A percentile compares a stretch with the other conserved stretches of the same genome.
phyloP scores from a whole-genome alignment of 2,113 vertebrate species.

The Prionailurus bengalensis region DNA sequence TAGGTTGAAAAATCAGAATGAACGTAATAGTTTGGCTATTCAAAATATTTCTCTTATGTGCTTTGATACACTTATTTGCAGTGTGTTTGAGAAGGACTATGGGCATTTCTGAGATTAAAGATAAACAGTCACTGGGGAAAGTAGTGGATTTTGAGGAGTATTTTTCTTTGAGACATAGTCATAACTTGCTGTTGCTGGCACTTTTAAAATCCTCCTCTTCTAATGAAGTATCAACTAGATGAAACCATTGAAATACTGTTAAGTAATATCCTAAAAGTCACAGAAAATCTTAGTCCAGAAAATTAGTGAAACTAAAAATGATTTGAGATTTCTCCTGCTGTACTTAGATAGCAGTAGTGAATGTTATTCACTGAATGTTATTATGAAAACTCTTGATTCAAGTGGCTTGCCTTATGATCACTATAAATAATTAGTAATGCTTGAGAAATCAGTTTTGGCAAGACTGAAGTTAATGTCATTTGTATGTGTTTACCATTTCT shows the following conservation, averaged over 20 bases:
- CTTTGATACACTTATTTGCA: not conserved
- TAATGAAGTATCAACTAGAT: not conserved
- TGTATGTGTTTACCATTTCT: slow-evolving; percentile 48
- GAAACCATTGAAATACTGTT: not conserved
- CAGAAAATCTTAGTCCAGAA: slow-evolving; percentile 32
- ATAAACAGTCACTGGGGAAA: slow-evolving; percentile 14
- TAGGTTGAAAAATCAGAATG: slow-evolving; percentile 46
- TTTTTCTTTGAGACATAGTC: slow-evolving; percentile 35
- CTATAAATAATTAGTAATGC: slow-evolving; percentile 21
- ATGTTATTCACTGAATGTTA: not conserved
- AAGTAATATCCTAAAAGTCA: slow-evolving; percentile 1
- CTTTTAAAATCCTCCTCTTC: slow-evolving; percentile 23
- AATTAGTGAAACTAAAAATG: slow-evolving; percentile 26
- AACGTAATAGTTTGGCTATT: not conserved
- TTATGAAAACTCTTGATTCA: slow-evolving; percentile 37
- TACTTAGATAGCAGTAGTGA: not conserved
- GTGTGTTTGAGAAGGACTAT: not conserved
- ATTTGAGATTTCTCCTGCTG: not conserved
- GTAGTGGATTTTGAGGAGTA: slow-evolving; percentile 42
- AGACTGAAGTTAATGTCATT: slow-evolving; percentile 42
- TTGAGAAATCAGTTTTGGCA: slow-evolving; percentile 46
- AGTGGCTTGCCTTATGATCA: slow-evolving; percentile 33
- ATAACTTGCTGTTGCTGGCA: slow-evolving; percentile 33
- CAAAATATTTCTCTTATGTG: not conserved
- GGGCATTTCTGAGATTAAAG: slow-evolving; percentile 55